Evolutionary conservation across 2,113 vertebrate species (phyloP).

Genomic region (Misgurnus anguillicaudatus): DNA sequence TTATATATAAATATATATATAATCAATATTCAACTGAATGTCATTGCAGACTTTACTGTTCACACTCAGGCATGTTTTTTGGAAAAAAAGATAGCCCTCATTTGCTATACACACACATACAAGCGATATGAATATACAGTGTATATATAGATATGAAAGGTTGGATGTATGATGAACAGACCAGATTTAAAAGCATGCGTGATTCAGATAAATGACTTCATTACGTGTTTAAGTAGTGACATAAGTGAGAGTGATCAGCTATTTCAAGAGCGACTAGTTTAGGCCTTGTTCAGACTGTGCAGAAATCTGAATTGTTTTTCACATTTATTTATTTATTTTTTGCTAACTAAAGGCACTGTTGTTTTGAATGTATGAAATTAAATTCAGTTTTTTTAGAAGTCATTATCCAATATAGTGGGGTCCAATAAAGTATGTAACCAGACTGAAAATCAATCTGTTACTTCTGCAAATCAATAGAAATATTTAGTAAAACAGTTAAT

Average conservation of each 20-base stretch:
- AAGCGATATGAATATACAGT: slow-evolving; percentile 12
- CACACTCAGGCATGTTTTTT: slow-evolving; percentile 34
- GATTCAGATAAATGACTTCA: neutral
- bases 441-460: too few species aligned
- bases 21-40: slow-evolving; percentile 41
- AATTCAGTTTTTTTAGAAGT: too few species aligned
- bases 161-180: slow-evolving; percentile 8
- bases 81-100: slow-evolving; percentile 7
- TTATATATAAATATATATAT: slow-evolving; percentile 43
- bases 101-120: slow-evolving; percentile 15
- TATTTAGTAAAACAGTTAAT: too few species aligned
- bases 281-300: slow-evolving; percentile 29
- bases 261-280: neutral
- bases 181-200: neutral
- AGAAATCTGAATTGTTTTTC: neutral
- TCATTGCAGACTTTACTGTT: slow-evolving; percentile 27
- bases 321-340: too few species aligned
- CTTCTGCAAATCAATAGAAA: too few species aligned
- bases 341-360: neutral
- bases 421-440: too few species aligned
- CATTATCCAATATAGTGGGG: too few species aligned
- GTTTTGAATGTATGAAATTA: neutral
- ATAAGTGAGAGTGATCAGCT: neutral
- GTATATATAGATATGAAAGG: neutral
- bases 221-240: neutral